Percentiles rank a stretch among this genome's conserved stretches.
phyloP scores from a whole-genome alignment of 2,797 vertebrate genomes.

The Catamblyrhynchus diadema region DNA sequence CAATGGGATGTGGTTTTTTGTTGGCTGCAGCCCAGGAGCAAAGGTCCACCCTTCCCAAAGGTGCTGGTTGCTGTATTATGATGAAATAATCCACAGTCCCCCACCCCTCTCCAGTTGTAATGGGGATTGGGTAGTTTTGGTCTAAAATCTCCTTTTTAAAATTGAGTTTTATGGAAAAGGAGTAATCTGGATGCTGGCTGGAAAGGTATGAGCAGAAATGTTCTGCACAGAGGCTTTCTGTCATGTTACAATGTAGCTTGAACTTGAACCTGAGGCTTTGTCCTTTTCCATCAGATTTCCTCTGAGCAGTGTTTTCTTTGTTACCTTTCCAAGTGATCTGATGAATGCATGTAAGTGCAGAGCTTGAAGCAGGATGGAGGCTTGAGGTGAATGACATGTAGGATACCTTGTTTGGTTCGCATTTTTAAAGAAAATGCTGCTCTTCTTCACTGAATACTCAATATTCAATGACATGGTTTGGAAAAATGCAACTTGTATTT shows the following conservation, averaged over 20 bases:
- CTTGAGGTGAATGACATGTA: not conserved
- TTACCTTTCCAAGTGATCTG: not conserved
- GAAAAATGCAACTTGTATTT: not conserved
- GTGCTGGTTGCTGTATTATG: not conserved
- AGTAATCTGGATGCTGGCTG: not conserved
- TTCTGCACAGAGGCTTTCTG: not conserved
- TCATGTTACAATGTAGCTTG: not conserved
- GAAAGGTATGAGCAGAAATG: not conserved
- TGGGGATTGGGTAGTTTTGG: not conserved
- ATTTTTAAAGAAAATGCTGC: not conserved
- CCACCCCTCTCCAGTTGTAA: not conserved
- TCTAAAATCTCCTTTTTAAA: not conserved
- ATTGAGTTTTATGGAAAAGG: not conserved
- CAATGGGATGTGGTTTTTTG: not conserved
- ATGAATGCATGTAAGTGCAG: not conserved
- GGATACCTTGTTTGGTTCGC: not conserved
- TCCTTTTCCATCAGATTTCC: not conserved
- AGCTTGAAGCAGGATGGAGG: not conserved
- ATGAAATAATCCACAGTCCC: not conserved
- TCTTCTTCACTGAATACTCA: not conserved
- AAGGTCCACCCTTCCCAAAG: constrained; percentile 28
- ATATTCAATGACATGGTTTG: not conserved
- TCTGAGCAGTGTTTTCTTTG: not conserved
- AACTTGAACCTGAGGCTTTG: not conserved
- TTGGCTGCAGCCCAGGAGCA: not conserved